Base-by-base conservation (phyloP, 2,888 invertebrate genomes). In the Leucophora obtusa region DNA sequence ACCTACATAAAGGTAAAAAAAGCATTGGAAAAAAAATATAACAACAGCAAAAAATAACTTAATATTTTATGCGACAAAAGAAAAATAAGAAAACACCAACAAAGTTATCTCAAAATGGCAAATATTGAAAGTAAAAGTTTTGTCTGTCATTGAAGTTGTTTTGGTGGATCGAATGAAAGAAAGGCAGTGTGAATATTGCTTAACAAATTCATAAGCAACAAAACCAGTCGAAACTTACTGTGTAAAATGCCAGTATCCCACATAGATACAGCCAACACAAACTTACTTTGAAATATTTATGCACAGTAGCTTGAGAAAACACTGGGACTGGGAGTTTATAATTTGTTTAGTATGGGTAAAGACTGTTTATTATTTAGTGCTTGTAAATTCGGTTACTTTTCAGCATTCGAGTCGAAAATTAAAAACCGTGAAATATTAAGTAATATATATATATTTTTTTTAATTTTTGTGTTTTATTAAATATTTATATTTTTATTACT, bases 111-210 rank as follows among this genome's bases (percentile, higher is more conserved):
- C 56, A 7, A 50, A 47, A 24, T 14, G n/a, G 59, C 17, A 38
- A 60, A 63, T 72, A 76, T 68, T 73, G 80, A 80, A 80, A 80
- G 80, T 80, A 80, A 80, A 80, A 80, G 80, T 80, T 80, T 28
- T 70, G 73, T 62, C 63, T 65, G 43, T 15, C 54, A 33, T 15
- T 24, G 58, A 63, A 35, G 69, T 18, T 28, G 4, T 28, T 3
- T 28, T 11, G 58, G 10, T 21, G 28, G n/a, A 28, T 7, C 14
- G 11, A 24, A 10, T 11, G 11, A 38, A 38, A 38, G 38, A 24
- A 50, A 38, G 35, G 35, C 53, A 14, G 53, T 58, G 63, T 17
- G 68, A 69, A 69, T 65, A 65, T 76, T 69, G 68, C 59, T 80
- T 72, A 79, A 80, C 72, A 47, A 68, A 76, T 76, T 69, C 63